Evolutionary conservation across 2,113 vertebrate species (phyloP).

Genomic region (Saguinus midas): DNA sequence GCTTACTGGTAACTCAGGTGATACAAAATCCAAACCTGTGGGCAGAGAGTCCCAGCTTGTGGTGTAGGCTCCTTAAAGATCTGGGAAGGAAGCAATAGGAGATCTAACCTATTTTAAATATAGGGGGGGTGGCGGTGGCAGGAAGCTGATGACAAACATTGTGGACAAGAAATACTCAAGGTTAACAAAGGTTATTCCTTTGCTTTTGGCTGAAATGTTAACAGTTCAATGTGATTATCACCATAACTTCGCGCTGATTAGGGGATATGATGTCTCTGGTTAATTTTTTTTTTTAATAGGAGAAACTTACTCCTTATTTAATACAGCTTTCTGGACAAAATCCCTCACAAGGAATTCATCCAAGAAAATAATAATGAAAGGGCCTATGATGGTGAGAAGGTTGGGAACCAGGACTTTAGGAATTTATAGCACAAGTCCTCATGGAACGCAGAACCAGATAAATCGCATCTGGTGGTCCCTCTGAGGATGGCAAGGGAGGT

Average conservation of each 20-base stretch:
- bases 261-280: not conserved
- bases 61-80: not conserved
- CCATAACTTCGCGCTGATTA: not conserved
- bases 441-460: not conserved
- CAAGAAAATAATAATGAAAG: not conserved
- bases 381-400: not conserved
- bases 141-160: not conserved
- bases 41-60: not conserved
- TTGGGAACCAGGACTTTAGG: not conserved
- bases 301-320: not conserved
- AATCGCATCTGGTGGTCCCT: rapidly evolving
- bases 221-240: not conserved
- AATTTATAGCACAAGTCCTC: not conserved
- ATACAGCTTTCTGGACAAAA: not conserved
- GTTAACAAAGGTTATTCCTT: not conserved
- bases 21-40: not conserved
- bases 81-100: not conserved
- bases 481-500: too few species aligned
- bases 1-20: not conserved
- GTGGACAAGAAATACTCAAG: not conserved
- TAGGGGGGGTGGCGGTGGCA: not conserved
- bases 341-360: not conserved
- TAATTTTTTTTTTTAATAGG: not conserved
- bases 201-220: not conserved
- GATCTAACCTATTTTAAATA: not conserved